A percentile compares a stretch with the other conserved stretches of the same genome.
These are phyloP conservation scores for Epinephelus malabaricus DNA, from an alignment of 2,797 vertebrate genomes.

Conservation along the genomic window DNA sequence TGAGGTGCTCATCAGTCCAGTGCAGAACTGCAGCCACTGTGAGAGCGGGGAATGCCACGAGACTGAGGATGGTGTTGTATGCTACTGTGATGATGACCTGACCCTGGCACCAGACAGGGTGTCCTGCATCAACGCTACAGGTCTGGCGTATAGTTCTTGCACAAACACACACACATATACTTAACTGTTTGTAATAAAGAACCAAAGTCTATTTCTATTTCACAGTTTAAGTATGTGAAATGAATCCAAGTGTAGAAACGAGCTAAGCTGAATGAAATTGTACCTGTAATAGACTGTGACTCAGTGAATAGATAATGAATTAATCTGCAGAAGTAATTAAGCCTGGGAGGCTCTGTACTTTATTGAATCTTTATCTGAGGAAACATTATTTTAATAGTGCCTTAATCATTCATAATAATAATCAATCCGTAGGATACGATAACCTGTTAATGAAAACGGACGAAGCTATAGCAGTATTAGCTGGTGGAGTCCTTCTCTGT, in stretches of 20 bases:
- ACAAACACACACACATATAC: slow-evolving; percentile 14
- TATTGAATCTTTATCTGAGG: slow-evolving; percentile 72
- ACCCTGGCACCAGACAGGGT: slow-evolving; percentile 89
- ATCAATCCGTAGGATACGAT: slow-evolving; percentile 50
- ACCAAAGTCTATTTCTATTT: slow-evolving; percentile 1
- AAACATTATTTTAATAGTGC: slow-evolving; percentile 54
- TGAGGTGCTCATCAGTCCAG: slow-evolving; percentile 94
- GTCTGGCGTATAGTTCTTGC: slow-evolving; percentile 50
- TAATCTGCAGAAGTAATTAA: slow-evolving; percentile 70
- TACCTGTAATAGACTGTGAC: slow-evolving; percentile 69
- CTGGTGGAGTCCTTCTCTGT: slow-evolving; percentile 5
- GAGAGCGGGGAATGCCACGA: slow-evolving; percentile 92
- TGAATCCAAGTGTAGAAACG: slow-evolving; percentile 32
- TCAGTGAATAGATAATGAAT: slow-evolving; percentile 65
- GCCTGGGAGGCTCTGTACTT: slow-evolving; percentile 60
- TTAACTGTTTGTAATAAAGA: slow-evolving; percentile 4
- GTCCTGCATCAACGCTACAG: slow-evolving; percentile 90
- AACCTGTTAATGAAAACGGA: slow-evolving; percentile 53
- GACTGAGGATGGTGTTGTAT: slow-evolving; percentile 87
- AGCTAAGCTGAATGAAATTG: slow-evolving; percentile 56
- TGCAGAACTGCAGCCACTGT: slow-evolving; percentile 98
- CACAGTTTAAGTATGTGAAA: slow-evolving; percentile 26
- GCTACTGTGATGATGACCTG: slow-evolving; percentile 92
- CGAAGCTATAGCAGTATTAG: slow-evolving; percentile 19
- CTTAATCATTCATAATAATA: slow-evolving; percentile 70